These are phyloP conservation scores for Heliconius erato DNA, from an alignment of 2,888 invertebrate species.

Conservation along the genomic window DNA sequence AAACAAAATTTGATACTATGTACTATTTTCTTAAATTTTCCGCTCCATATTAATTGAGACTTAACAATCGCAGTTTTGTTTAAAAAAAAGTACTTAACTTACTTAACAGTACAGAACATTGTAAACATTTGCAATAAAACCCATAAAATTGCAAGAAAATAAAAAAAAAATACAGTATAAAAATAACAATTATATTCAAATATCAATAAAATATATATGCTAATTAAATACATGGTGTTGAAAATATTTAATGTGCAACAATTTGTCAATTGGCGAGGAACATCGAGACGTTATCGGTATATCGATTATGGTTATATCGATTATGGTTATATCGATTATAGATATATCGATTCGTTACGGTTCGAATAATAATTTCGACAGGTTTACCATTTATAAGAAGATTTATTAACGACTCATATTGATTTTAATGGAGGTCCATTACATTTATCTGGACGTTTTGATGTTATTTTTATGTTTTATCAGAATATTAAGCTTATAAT, in stretches of 20 bases:
- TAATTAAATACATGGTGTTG: constrained; percentile 34
- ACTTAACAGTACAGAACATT: neutral
- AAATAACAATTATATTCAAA: constrained; percentile 13
- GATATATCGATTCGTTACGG: constrained; percentile 51
- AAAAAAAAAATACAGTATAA: constrained; percentile 4
- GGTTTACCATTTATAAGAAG: constrained; percentile 50
- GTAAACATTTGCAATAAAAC: neutral
- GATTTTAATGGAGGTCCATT: constrained; percentile 53
- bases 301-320: constrained; percentile 21
- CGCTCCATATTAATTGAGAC: neutral
- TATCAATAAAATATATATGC: constrained; percentile 34
- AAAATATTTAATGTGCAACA: constrained; percentile 39
- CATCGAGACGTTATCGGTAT: constrained; percentile 38
- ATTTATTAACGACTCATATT: constrained; percentile 55
- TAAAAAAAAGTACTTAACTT: neutral
- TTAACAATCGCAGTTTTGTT: neutral
- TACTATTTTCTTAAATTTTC: neutral
- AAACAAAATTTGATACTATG: neutral
- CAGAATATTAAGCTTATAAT: constrained; percentile 18
- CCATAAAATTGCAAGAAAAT: neutral
- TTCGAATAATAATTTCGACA: constrained; percentile 50
- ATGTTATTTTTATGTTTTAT: constrained; percentile 39
- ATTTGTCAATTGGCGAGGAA: constrained; percentile 49
- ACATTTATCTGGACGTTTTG: constrained; percentile 47
- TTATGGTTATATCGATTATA: constrained; percentile 48